These are phyloP conservation scores for Chelonia mydas DNA, from an alignment of 2,797 vertebrate species.

Conservation along the genomic window DNA sequence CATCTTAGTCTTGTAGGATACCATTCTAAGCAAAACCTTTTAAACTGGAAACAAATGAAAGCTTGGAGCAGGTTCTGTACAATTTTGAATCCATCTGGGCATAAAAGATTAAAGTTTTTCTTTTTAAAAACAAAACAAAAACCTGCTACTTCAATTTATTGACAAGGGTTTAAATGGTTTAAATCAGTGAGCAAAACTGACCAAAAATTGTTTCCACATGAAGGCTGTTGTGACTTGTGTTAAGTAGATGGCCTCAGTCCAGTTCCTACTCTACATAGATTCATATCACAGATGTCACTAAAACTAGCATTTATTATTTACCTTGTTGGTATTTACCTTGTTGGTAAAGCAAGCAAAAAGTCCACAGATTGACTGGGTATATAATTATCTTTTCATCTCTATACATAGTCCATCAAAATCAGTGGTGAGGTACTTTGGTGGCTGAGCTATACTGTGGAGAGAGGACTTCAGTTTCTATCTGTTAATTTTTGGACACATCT, in stretches of 20 bases:
- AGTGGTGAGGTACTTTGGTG: not conserved
- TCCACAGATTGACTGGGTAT: not conserved
- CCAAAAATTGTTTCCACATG: not conserved
- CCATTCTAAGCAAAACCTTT: not conserved
- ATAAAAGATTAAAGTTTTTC: not conserved
- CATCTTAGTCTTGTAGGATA: not conserved
- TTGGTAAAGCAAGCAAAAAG: not conserved
- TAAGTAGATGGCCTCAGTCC: not conserved
- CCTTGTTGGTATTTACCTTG: not conserved
- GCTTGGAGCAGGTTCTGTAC: not conserved
- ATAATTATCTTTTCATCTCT: not conserved
- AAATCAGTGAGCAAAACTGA: not conserved
- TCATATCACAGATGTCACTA: fast-evolving
- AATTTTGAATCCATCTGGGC: not conserved
- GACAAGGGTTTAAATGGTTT: not conserved
- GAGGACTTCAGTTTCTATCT: not conserved
- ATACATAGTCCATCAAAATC: not conserved
- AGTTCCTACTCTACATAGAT: not conserved
- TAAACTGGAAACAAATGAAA: not conserved
- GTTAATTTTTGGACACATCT: not conserved
- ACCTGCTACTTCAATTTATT: not conserved
- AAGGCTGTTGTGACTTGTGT: fast-evolving
- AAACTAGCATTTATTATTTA: not conserved
- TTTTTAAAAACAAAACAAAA: not conserved
- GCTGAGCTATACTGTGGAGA: not conserved